phyloP scores from a whole-genome alignment of 2,113 vertebrate species.

The Ramphastos sulfuratus region DNA sequence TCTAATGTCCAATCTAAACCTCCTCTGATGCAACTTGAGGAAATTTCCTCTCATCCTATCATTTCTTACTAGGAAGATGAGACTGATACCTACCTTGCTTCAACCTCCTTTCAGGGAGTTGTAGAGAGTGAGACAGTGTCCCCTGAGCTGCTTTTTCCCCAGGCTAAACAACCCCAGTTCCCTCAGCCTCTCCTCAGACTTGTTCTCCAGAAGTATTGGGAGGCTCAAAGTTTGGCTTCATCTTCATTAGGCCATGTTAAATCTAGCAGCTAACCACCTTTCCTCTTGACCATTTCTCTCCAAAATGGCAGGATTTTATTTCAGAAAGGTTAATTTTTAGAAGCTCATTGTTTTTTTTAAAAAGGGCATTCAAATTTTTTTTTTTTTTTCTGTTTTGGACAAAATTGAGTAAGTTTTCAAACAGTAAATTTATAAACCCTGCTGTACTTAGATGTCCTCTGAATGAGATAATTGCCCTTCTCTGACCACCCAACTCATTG shows the following conservation, averaged over 20 bases:
- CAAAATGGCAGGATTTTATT: not conserved
- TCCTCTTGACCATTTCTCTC: not conserved
- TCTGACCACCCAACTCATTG: rapidly evolving
- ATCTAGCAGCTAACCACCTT: not conserved
- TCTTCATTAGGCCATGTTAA: not conserved
- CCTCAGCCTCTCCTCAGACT: too few species aligned
- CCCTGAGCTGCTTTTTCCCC: too few species aligned
- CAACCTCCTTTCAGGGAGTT: too few species aligned
- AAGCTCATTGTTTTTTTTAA: not conserved
- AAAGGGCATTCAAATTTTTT: not conserved
- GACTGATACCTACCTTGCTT: too few species aligned
- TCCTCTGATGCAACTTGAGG: too few species aligned
- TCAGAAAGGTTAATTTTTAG: not conserved
- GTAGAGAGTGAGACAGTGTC: too few species aligned
- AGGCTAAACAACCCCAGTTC: too few species aligned
- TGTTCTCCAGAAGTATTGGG: not conserved
- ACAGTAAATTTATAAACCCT: not conserved
- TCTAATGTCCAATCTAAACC: too few species aligned
- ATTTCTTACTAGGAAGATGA: too few species aligned
- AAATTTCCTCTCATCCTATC: too few species aligned
- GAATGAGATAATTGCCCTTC: not conserved
- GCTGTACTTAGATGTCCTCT: not conserved
- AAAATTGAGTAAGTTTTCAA: not conserved
- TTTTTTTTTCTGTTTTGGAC: not conserved
- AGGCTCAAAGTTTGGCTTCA: not conserved